phyloP scores from a whole-genome alignment of 2,888 invertebrate genomes.

The Choristoneura rosaceana region DNA sequence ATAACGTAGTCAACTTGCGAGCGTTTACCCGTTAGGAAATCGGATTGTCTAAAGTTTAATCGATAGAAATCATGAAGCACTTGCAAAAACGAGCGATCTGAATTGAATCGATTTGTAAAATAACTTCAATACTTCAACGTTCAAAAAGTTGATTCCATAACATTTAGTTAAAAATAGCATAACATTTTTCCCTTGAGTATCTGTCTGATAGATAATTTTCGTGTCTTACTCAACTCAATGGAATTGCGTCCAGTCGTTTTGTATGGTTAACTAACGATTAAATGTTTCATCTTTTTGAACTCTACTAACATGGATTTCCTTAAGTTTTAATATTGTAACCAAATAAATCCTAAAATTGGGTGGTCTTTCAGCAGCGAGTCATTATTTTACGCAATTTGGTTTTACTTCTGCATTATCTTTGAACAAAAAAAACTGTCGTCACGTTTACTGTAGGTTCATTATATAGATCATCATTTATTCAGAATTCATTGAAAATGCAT shows the following conservation, averaged over 20 bases:
- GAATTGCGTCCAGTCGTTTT: too few species aligned
- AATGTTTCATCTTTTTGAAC: too few species aligned
- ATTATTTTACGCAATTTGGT: background rate
- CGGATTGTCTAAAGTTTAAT: background rate
- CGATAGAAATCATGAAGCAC: background rate
- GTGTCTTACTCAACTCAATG: too few species aligned
- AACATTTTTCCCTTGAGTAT: too few species aligned
- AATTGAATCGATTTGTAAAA: background rate
- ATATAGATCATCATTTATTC: background rate
- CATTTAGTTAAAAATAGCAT: too few species aligned
- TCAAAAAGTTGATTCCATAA: too few species aligned
- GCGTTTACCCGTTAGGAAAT: background rate
- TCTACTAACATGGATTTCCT: too few species aligned
- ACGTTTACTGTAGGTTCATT: background rate
- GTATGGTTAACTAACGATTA: too few species aligned
- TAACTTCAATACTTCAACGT: too few species aligned
- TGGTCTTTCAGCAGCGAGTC: background rate
- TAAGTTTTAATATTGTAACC: too few species aligned
- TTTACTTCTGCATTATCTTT: background rate
- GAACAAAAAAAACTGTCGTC: background rate
- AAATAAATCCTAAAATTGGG: background rate
- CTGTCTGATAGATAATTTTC: too few species aligned
- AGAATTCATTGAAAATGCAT: background rate
- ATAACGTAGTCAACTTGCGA: conserved; percentile 46
- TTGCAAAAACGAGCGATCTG: background rate